These are phyloP conservation scores for Litocranius walleri DNA, from an alignment of 2,113 vertebrate species.

Conservation along the genomic window DNA sequence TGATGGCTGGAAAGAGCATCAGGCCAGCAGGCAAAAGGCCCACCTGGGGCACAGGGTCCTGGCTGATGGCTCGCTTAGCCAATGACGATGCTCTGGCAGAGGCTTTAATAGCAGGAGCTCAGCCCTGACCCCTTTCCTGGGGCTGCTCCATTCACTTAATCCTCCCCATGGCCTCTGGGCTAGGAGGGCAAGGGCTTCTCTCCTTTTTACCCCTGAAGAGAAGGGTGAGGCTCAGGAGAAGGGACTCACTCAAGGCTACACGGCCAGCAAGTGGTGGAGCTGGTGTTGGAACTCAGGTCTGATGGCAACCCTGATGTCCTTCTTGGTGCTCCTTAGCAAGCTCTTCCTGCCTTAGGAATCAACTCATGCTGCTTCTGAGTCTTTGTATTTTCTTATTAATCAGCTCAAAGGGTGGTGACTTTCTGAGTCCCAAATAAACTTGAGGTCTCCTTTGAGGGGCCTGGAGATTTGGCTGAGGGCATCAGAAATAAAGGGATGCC, in stretches of 20 bases:
- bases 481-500: background rate
- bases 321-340: rapidly evolving
- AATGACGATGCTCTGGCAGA: background rate
- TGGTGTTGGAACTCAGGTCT: background rate
- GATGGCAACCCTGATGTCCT: rapidly evolving
- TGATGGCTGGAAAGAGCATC: background rate
- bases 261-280: background rate
- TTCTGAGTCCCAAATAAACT: background rate
- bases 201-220: background rate
- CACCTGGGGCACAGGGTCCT: background rate
- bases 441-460: background rate
- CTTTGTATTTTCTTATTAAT: background rate
- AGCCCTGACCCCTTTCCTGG: background rate
- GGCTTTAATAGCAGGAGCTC: background rate
- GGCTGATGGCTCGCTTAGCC: background rate
- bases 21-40: background rate
- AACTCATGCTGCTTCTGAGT: rapidly evolving
- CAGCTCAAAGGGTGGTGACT: background rate
- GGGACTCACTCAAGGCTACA: background rate
- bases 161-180: background rate
- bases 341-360: background rate
- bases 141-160: background rate
- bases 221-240: background rate
- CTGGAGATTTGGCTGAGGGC: background rate
- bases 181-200: background rate